Percentiles rank a stretch among this genome's conserved stretches.
Conservation (phyloP, 1,140 invertebrate genomes). For the Drosophila ficusphila region DNA sequence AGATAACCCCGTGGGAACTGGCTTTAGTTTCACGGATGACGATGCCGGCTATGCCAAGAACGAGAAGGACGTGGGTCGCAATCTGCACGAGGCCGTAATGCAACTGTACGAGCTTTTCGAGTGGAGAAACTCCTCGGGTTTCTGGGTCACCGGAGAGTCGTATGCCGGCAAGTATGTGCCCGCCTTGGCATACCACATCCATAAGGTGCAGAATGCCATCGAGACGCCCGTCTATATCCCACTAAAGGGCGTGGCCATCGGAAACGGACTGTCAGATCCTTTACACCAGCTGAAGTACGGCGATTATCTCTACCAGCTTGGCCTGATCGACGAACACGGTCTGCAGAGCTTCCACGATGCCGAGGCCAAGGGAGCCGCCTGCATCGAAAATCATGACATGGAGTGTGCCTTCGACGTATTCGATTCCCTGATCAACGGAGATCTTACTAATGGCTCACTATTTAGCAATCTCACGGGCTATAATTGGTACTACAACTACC, state of each 20-base stretch:
- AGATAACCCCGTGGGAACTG: conserved; percentile 94
- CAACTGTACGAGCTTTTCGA: conserved; percentile 92
- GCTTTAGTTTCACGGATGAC: conserved; percentile 90
- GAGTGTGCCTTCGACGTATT: conserved; percentile 89
- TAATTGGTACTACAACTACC: conserved; percentile 92
- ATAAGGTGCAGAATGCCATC: conserved; percentile 85
- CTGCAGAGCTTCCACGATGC: conserved; percentile 87
- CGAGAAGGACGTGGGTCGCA: conserved; percentile 88
- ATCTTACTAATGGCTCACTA: conserved; percentile 87
- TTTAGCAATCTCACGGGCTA: conserved; percentile 93
- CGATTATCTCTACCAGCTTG: conserved; percentile 92
- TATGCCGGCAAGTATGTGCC: conserved; percentile 95
- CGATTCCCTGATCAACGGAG: conserved; percentile 89
- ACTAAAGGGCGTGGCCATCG: conserved; percentile 91
- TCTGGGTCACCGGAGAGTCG: conserved; percentile 94
- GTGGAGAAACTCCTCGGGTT: conserved; percentile 87
- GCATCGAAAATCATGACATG: conserved; percentile 88
- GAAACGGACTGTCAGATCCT: conserved; percentile 94
- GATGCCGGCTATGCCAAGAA: conserved; percentile 87
- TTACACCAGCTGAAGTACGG: conserved; percentile 91
- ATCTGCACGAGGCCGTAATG: conserved; percentile 87
- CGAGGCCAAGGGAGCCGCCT: conserved; percentile 86
- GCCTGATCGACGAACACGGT: conserved; percentile 89
- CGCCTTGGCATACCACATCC: conserved; percentile 90
- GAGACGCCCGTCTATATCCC: conserved; percentile 85